These are phyloP conservation scores for Platichthys flesus DNA, from an alignment of 2,113 vertebrate genomes.

Conservation along the genomic window DNA sequence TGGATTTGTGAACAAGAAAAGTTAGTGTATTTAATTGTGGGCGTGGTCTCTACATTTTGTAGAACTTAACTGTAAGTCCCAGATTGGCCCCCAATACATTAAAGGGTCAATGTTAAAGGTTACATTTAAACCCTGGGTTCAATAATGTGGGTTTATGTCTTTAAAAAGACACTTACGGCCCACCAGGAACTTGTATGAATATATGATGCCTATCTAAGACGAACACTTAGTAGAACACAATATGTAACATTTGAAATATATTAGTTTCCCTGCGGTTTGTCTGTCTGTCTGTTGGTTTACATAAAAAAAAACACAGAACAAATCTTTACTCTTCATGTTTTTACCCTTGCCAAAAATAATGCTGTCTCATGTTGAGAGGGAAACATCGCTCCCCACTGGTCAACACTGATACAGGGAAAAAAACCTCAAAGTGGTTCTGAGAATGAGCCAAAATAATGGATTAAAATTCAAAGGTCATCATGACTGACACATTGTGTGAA, in stretches of 20 bases:
- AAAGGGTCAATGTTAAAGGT: neutral
- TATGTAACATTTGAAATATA: neutral
- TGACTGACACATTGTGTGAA: neutral
- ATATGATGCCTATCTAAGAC: neutral
- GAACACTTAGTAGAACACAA: too few species aligned
- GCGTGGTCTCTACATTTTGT: neutral
- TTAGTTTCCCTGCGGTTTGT: neutral
- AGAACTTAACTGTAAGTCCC: neutral
- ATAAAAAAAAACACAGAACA: neutral
- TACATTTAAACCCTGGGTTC: neutral
- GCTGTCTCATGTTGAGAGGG: constrained; percentile 5
- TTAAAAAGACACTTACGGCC: neutral
- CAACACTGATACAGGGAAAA: constrained; percentile 25
- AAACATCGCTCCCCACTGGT: constrained; percentile 54
- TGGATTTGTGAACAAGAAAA: too few species aligned
- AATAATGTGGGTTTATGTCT: neutral
- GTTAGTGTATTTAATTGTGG: neutral
- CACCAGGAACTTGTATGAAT: neutral
- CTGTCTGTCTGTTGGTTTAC: neutral
- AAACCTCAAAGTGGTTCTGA: neutral
- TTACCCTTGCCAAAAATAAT: too few species aligned
- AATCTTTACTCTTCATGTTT: neutral
- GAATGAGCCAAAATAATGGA: neutral
- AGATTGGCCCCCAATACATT: too few species aligned
- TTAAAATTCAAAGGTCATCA: neutral